Base-by-base conservation (phyloP, 2,888 invertebrate genomes). In the Microctonus hyperodae region DNA sequence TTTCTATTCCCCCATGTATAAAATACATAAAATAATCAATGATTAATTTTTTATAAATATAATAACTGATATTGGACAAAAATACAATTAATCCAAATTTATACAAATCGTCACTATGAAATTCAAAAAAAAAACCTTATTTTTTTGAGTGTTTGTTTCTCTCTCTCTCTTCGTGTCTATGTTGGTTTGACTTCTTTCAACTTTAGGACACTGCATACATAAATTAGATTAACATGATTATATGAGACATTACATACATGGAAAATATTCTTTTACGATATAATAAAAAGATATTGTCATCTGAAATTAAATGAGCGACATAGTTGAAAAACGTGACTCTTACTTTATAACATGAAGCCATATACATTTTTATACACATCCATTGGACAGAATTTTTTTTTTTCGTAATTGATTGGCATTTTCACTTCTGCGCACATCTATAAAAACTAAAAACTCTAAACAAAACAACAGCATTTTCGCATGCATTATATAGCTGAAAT, bases 161-260 rank as follows among this genome's bases (percentile, higher is more conserved):
- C 13, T 61, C 51, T 58, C 69, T 69, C 35, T 35, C 10, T 72
- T 70, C 73, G 73, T 77, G 71, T 75, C 69, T 51, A 75, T 73
- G 76, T 77, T 79, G 78, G 79, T 79, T 79, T 79, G 79, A 79
- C 79, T 79, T 79, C 79, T 72, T 65, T 69, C 66, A 61, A 65
- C 59, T 57, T 69, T 68, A 66, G 55, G 68, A 40, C n/a, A 40
- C 33, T 61, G 13, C 11, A 37, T 58, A 51, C 31, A n/a, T 31
- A 50, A 23, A 65, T 22, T 23, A 37, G 25, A 33, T 13, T 23
- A 9, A 40, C 11, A 44, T 22, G 22, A 20, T 2, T 10, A n/a
- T 4, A 44, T 0, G 22, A 25, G n/a, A 40, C 11, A 23, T 16
- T 55, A 31, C 9, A 3, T 13, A 55, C n/a, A 33, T 31, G 10